These are phyloP conservation scores for Aleiodes sp. DNA, from an alignment of 1,140 invertebrate genomes.

Conservation along the genomic window DNA sequence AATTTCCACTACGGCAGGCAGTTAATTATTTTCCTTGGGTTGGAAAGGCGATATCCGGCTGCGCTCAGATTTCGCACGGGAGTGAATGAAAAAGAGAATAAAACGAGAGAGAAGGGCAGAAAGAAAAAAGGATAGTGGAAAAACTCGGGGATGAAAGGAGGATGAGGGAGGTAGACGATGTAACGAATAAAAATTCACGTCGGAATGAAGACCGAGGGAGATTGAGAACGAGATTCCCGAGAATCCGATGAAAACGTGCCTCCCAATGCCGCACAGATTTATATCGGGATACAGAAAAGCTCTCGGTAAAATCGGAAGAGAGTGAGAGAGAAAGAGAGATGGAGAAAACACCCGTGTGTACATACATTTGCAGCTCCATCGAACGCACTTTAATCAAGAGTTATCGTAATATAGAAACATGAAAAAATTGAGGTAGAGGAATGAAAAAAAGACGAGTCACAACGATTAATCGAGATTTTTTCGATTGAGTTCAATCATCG, in stretches of 20 bases:
- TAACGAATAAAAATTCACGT: conserved; percentile 35
- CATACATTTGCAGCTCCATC: conserved; percentile 18
- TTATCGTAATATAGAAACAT: conserved; percentile 1
- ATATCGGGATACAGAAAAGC: conserved; percentile 20
- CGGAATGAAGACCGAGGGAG: conserved; percentile 32
- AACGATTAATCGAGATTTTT: no score
- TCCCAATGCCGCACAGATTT: conserved; percentile 30
- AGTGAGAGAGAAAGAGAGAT: not conserved
- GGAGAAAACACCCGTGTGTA: not conserved
- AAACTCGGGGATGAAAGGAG: conserved; percentile 6
- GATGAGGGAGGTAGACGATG: conserved; percentile 12
- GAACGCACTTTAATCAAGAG: conserved; percentile 25
- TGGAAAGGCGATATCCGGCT: conserved; percentile 38
- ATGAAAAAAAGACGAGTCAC: not conserved
- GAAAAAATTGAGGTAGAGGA: not conserved
- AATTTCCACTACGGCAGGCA: conserved; percentile 43
- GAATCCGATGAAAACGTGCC: conserved; percentile 34
- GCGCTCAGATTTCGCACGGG: conserved; percentile 36
- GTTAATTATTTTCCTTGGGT: conserved; percentile 50
- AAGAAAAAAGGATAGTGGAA: conserved; percentile 2
- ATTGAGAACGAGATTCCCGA: conserved; percentile 32
- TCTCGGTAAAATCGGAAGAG: not conserved
- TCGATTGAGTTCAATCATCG: no score
- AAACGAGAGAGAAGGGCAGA: not conserved
- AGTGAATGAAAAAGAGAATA: not conserved